phyloP scores from a whole-genome alignment of 1,140 invertebrate species.

The Arctopsyche grandis region DNA sequence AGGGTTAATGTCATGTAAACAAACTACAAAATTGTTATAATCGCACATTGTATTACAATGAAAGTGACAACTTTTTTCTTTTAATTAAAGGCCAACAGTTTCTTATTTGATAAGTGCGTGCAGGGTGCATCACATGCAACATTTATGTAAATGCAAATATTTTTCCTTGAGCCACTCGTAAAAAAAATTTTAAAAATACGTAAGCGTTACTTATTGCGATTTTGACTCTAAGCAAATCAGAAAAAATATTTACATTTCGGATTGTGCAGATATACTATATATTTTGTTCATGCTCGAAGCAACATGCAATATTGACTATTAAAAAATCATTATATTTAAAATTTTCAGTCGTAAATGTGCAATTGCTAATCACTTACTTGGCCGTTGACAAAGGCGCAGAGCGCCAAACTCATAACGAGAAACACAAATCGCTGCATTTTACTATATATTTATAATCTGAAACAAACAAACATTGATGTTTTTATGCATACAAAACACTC shows the following conservation, averaged over 20 bases:
- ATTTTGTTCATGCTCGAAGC: slow-evolving; percentile 15
- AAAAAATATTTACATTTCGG: neutral
- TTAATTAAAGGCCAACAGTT: neutral
- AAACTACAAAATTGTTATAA: neutral
- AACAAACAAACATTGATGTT: slow-evolving; percentile 2
- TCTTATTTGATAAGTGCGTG: neutral
- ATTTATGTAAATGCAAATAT: slow-evolving; percentile 10
- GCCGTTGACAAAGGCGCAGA: slow-evolving; percentile 2
- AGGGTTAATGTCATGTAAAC: neutral
- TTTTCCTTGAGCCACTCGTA: neutral
- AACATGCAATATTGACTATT: neutral
- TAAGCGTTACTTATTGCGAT: no score
- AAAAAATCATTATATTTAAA: neutral
- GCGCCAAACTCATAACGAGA: slow-evolving; percentile 11
- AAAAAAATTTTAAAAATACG: no score
- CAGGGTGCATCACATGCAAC: slow-evolving; percentile 16
- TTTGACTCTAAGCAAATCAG: no score
- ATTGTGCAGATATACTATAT: neutral
- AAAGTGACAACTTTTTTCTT: neutral
- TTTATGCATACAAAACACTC: neutral
- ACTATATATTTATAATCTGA: neutral
- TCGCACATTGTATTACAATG: slow-evolving; percentile 22
- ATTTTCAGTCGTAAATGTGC: neutral
- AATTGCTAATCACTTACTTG: slow-evolving; percentile 25
- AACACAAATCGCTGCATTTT: neutral